These are phyloP conservation scores for Microdon myrmicae DNA, from an alignment of 2,888 invertebrate species.

Conservation along the genomic window DNA sequence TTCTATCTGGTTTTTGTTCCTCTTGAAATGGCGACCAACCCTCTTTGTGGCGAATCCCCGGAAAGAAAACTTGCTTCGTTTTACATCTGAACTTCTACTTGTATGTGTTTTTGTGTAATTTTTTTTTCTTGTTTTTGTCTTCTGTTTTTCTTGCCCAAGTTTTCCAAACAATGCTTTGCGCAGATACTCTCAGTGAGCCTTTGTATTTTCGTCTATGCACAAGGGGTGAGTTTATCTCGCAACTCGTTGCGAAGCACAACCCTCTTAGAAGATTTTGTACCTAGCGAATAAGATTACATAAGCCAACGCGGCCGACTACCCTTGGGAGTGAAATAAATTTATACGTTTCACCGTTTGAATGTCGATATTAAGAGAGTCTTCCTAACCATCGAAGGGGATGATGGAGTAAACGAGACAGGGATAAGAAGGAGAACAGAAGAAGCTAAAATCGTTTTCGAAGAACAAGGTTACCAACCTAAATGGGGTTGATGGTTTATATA, in stretches of 20 bases:
- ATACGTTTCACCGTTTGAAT: slow-evolving; percentile 31
- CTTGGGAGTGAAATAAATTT: slow-evolving; percentile 4
- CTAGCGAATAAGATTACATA: slow-evolving; percentile 23
- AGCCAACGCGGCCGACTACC: slow-evolving; percentile 1
- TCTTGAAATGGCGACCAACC: slow-evolving; percentile 50
- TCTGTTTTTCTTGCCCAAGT: slow-evolving; percentile 7
- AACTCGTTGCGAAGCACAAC: slow-evolving; percentile 10
- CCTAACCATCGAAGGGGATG: neutral
- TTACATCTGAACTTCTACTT: neutral
- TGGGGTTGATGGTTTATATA: slow-evolving; percentile 35
- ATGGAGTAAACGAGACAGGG: too few relatives aligned
- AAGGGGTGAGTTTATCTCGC: slow-evolving; percentile 4
- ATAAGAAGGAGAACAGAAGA: too few relatives aligned
- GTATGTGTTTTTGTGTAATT: too few relatives aligned
- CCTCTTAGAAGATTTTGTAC: slow-evolving; percentile 28
- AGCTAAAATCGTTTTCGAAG: too few relatives aligned
- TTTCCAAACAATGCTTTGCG: slow-evolving; percentile 28
- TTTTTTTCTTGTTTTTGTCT: slow-evolving; percentile 1
- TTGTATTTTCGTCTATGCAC: slow-evolving; percentile 2
- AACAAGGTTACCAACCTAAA: slow-evolving; percentile 17
- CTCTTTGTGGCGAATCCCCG: slow-evolving; percentile 26
- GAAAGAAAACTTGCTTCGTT: slow-evolving; percentile 16
- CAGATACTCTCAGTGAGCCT: slow-evolving; percentile 30
- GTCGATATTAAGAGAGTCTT: slow-evolving; percentile 17
- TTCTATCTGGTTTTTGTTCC: too few relatives aligned